phyloP scores from a whole-genome alignment of 2,113 vertebrate genomes.

The Panthera uncia region DNA sequence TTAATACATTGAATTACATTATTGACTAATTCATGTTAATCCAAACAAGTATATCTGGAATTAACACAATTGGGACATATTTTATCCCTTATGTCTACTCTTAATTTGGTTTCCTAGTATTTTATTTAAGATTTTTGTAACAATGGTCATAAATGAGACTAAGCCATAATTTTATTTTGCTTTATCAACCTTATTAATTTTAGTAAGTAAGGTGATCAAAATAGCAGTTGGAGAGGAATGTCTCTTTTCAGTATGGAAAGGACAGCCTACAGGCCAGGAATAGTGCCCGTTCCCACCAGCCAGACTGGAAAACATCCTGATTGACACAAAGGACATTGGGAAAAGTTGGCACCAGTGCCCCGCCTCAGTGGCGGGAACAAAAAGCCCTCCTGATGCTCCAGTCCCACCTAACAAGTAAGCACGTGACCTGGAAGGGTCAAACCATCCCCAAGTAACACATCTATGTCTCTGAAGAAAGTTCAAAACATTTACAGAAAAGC shows the following conservation, averaged over 20 bases:
- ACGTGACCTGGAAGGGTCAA: background rate
- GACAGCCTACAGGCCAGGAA: background rate
- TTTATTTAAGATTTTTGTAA: background rate
- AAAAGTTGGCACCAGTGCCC: accelerated
- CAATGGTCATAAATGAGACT: background rate
- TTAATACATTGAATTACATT: background rate
- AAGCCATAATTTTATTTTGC: background rate
- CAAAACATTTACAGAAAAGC: background rate
- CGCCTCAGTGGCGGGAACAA: accelerated
- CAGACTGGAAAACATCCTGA: background rate
- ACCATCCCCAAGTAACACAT: background rate
- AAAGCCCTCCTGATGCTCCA: background rate
- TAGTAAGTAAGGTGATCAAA: background rate
- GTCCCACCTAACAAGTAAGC: background rate
- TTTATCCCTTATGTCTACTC: background rate
- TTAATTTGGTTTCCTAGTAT: background rate
- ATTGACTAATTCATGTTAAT: background rate
- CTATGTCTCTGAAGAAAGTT: background rate
- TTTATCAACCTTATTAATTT: background rate
- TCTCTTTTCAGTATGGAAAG: background rate
- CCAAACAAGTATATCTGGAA: background rate
- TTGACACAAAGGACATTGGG: no score
- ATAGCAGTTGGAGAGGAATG: background rate
- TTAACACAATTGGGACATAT: background rate
- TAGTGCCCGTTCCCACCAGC: accelerated